Percentiles rank a stretch among this genome's conserved stretches.
phyloP scores from a whole-genome alignment of 2,797 vertebrate species.

The Acrossocheilus wenchowensis region DNA sequence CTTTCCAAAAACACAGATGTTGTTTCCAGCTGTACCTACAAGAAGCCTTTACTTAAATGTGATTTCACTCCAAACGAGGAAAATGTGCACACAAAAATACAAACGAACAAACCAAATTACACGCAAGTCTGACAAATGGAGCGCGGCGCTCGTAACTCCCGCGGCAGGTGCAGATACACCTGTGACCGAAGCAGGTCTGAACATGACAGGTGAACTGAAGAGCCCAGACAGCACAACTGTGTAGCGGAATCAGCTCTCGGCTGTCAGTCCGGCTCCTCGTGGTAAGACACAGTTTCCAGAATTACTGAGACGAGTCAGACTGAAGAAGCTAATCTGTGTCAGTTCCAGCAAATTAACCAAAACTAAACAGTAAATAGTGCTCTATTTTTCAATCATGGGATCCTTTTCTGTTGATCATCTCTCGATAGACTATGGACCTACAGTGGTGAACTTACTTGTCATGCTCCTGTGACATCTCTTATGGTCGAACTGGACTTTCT shows the following conservation, averaged over 20 bases:
- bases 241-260: slow-evolving; percentile 42
- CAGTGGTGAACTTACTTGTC: slow-evolving; percentile 90
- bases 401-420: slow-evolving; percentile 49
- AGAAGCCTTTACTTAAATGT: neutral
- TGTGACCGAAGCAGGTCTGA: slow-evolving; percentile 71
- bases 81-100: slow-evolving; percentile 40
- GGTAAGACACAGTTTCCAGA: neutral
- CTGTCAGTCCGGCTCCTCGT: neutral
- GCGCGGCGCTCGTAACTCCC: slow-evolving; percentile 37
- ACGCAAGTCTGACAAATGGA: neutral
- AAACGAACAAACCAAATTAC: neutral
- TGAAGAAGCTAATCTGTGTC: neutral
- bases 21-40: slow-evolving; percentile 14
- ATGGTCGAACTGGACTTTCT: slow-evolving; percentile 97
- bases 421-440: slow-evolving; percentile 55
- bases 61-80: slow-evolving; percentile 63
- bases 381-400: slow-evolving; percentile 1
- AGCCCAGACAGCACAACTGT: slow-evolving; percentile 31
- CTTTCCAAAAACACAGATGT: slow-evolving; percentile 13
- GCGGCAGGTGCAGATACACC: slow-evolving; percentile 83
- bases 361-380: neutral
- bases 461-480: slow-evolving; percentile 98
- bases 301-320: slow-evolving; percentile 11
- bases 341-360: slow-evolving; percentile 6
- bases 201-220: slow-evolving; percentile 77